These are phyloP conservation scores for Oncorhynchus tshawytscha DNA, from an alignment of 2,113 vertebrate genomes.

Conservation along the genomic window DNA sequence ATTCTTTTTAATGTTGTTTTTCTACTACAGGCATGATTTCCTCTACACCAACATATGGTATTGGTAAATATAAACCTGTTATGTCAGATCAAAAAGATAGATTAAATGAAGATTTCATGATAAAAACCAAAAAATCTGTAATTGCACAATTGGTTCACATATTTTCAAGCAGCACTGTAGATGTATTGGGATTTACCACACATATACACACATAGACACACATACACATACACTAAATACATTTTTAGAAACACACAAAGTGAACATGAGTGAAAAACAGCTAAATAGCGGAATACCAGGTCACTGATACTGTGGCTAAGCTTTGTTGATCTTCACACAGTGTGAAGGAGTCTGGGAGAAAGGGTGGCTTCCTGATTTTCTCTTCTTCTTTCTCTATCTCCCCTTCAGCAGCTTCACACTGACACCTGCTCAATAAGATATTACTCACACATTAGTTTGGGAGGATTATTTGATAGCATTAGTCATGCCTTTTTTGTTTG, in stretches of 20 bases:
- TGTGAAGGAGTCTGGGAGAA: slow-evolving; percentile 25
- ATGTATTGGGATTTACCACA: too few relatives aligned
- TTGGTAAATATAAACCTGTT: too few relatives aligned
- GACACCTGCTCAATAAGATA: slow-evolving; percentile 10
- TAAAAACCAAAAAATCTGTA: too few relatives aligned
- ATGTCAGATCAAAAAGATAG: too few relatives aligned
- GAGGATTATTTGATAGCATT: slow-evolving; percentile 34
- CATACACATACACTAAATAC: slow-evolving; percentile 2
- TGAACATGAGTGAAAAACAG: slow-evolving; percentile 22
- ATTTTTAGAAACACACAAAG: slow-evolving; percentile 25
- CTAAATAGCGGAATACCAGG: slow-evolving; percentile 9
- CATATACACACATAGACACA: too few relatives aligned
- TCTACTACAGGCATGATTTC: too few relatives aligned
- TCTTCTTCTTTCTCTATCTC: slow-evolving; percentile 25
- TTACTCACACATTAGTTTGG: not conserved
- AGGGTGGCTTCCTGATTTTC: slow-evolving; percentile 15
- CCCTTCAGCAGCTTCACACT: slow-evolving; percentile 20
- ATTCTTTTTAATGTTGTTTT: too few relatives aligned
- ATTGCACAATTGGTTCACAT: too few relatives aligned
- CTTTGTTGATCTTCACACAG: slow-evolving; percentile 32
- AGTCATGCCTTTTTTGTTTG: slow-evolving; percentile 36
- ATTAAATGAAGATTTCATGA: too few relatives aligned
- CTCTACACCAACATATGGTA: too few relatives aligned
- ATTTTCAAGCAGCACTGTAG: too few relatives aligned
- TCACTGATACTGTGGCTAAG: slow-evolving; percentile 20